Conservation (phyloP, 2,888 invertebrate species). For the Brassicogethes aeneus region DNA sequence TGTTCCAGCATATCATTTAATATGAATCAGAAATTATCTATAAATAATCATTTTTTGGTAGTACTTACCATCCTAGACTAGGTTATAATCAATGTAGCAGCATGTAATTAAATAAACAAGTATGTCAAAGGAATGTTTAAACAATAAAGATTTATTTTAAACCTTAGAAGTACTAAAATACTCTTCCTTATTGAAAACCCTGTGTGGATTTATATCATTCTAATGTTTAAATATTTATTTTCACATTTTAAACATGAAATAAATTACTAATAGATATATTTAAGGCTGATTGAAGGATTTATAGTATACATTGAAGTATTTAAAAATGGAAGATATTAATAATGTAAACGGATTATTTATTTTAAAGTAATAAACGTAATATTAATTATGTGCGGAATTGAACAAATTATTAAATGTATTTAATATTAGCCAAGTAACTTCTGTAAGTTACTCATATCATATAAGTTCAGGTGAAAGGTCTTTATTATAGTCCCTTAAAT, state of each 20-base stretch:
- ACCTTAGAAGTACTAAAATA: too few relatives aligned
- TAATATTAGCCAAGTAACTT: constrained; percentile 10
- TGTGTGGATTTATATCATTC: not conserved
- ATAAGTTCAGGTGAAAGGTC: constrained; percentile 24
- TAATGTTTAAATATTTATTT: not conserved
- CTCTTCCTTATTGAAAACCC: too few relatives aligned
- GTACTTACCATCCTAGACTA: too few relatives aligned
- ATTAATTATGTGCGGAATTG: constrained; percentile 18
- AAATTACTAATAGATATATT: constrained; percentile 10
- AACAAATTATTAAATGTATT: constrained; percentile 4
- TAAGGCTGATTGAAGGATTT: constrained; percentile 24
- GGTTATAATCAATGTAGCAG: too few relatives aligned
- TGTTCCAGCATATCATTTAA: too few relatives aligned
- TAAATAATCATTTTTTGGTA: too few relatives aligned
- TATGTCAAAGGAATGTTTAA: too few relatives aligned
- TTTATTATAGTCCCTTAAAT: constrained; percentile 15
- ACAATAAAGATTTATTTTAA: too few relatives aligned
- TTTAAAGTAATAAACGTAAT: constrained; percentile 18
- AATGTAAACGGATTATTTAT: constrained; percentile 15
- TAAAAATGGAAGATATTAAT: constrained; percentile 15
- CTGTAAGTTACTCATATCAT: constrained; percentile 24
- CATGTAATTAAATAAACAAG: too few relatives aligned
- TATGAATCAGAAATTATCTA: too few relatives aligned
- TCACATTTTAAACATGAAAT: not conserved
- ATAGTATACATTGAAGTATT: constrained; percentile 15